phyloP scores from a whole-genome alignment of 2,888 invertebrate species.

The Ornithoptera priamus region DNA sequence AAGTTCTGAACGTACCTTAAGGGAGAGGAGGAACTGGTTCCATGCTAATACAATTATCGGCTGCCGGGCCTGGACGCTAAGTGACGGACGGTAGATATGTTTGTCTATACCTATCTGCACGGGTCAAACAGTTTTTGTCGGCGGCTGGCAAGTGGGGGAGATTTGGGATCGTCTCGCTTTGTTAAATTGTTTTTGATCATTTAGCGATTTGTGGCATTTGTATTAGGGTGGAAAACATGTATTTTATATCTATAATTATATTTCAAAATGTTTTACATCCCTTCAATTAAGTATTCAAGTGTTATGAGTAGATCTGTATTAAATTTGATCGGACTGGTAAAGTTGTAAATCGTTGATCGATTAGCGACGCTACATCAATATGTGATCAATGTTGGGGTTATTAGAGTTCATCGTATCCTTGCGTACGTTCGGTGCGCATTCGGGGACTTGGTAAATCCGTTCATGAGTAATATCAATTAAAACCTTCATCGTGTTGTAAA shows the following conservation, averaged over 20 bases:
- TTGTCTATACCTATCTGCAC: slow-evolving; percentile 12
- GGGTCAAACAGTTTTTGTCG: slow-evolving; percentile 14
- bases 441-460: slow-evolving; percentile 33
- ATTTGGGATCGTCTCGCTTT: slow-evolving; percentile 12
- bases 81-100: slow-evolving; percentile 36
- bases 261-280: too few relatives aligned
- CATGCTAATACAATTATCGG: slow-evolving; percentile 64
- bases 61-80: slow-evolving; percentile 48
- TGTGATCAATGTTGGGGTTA: slow-evolving; percentile 14
- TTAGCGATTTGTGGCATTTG: not conserved
- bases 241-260: too few relatives aligned
- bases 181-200: slow-evolving; percentile 16
- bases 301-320: too few relatives aligned
- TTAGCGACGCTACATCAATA: slow-evolving; percentile 12
- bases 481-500: slow-evolving; percentile 5
- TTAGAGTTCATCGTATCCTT: slow-evolving; percentile 35
- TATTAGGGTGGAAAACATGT: too few relatives aligned
- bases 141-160: not conserved
- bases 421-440: slow-evolving; percentile 35
- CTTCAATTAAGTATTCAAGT: too few relatives aligned
- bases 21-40: slow-evolving; percentile 53
- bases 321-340: not conserved
- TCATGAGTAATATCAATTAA: slow-evolving; percentile 26
- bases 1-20: slow-evolving; percentile 26
- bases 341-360: not conserved